Evolutionary conservation across 2,797 vertebrate species (phyloP), one percentile per base, ranked within the genome.

Genomic region (Helostoma temminkii): DNA sequence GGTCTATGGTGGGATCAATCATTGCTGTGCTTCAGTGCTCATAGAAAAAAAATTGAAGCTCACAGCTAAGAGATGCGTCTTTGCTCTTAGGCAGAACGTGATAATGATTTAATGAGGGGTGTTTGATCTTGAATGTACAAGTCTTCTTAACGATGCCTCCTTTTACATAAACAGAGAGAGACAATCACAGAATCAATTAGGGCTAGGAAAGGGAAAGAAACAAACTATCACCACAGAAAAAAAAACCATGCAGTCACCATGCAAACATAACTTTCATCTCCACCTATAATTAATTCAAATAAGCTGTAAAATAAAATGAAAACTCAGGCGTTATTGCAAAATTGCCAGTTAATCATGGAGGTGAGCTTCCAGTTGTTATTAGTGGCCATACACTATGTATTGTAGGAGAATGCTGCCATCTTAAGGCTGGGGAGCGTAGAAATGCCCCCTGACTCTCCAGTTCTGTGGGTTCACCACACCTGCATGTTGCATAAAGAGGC

Each of bases 371-470:
- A 75, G 65, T 28, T 59, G 61, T 54, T 75, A 69, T 82, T 82
- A 47, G 58, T 42, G 60, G 65, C 25, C 21, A 64, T 34, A 1
- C 11, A 12, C 30, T 4, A 18, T 58, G 15, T 52, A 70, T 58
- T 60, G 30, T 67, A 80, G 71, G 82, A 74, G 74, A 85, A 88
- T 78, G 74, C 88, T 92, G 90, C 90, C 92, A 90, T 91, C 90
- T 89, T 81, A 88, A 92, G 91, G 91, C 82, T 69, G 71, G 46
- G 46, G 52, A 43, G 81, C 78, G 73, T 9, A 79, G 62, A 71
- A 32, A 66, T 41, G 19, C 52, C 66, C 66, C 56, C 64, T 9
- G 42, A 71, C 42, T 75, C 57, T 37, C 18, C 24, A 26, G 43
- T 50, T 68, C 42, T 59, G 32, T 39, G 32, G 55, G 43, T 45